A percentile compares a stretch with the other conserved stretches of the same genome.
These are phyloP conservation scores for Threskiornis aethiopicus DNA, from an alignment of 2,797 vertebrate species.

Conservation along the genomic window DNA sequence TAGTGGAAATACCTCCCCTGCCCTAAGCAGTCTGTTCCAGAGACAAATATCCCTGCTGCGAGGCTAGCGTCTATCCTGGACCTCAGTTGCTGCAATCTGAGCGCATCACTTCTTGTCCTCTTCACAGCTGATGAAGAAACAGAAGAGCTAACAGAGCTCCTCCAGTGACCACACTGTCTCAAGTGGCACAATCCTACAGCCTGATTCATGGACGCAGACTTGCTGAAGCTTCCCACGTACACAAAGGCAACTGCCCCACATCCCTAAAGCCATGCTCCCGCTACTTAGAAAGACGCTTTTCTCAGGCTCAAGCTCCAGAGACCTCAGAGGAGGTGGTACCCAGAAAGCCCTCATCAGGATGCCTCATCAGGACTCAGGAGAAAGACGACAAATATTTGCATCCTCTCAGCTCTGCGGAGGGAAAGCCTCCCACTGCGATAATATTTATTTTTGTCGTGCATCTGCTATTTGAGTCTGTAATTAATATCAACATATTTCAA, in stretches of 20 bases:
- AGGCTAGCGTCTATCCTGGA: not conserved
- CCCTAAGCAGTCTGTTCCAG: not conserved
- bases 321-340: not conserved
- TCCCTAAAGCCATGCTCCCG: not conserved
- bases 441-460: constrained; percentile 64
- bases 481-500: constrained; percentile 59
- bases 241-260: not conserved
- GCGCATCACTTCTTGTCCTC: not conserved
- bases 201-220: not conserved
- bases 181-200: not conserved
- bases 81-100: not conserved
- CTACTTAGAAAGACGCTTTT: not conserved
- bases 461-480: constrained; percentile 60
- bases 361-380: not conserved
- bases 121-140: not conserved
- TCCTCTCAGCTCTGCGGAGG: constrained; percentile 4
- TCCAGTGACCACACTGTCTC: not conserved
- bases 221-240: not conserved
- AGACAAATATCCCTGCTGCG: not conserved
- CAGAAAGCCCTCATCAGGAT: constrained; percentile 13
- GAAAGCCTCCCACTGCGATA: constrained; percentile 43
- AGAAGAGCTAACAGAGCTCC: not conserved
- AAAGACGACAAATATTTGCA: constrained; percentile 52
- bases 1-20: not conserved
- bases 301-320: not conserved